Percentiles rank a stretch among this genome's conserved stretches.
These are phyloP conservation scores for Porites cylindrica DNA, from an alignment of 92 coral and sea anemone genomes.

Conservation along the genomic window DNA sequence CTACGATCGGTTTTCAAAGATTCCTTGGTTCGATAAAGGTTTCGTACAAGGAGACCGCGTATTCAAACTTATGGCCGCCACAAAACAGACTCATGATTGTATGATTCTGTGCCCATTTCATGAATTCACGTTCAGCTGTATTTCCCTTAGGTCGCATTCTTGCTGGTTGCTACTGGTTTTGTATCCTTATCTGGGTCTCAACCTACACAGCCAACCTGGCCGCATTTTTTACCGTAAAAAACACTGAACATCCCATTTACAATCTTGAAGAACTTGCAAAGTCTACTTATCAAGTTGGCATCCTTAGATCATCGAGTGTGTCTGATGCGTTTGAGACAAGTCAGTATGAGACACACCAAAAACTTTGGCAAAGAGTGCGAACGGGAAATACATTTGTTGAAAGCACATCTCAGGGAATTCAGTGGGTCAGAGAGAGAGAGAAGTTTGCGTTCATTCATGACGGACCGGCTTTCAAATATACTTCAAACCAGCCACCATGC, in stretches of 20 bases:
- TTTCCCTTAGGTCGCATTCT: slow-evolving; percentile 1
- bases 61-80: too few species aligned
- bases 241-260: slow-evolving; percentile 25
- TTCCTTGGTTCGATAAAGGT: too few species aligned
- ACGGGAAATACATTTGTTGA: not conserved
- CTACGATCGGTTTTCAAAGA: too few species aligned
- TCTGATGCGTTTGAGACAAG: slow-evolving; percentile 18
- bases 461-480: not conserved
- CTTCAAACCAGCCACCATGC: slow-evolving; percentile 16
- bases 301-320: slow-evolving; percentile 9
- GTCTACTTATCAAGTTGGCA: not conserved
- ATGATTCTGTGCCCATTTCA: too few species aligned
- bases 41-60: too few species aligned
- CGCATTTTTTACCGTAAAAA: slow-evolving; percentile 65
- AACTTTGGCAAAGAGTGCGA: not conserved
- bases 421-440: not conserved
- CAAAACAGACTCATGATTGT: too few species aligned
- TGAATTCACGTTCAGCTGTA: too few species aligned
- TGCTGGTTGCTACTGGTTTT: slow-evolving; percentile 62
- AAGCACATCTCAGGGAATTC: not conserved
- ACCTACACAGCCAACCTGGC: slow-evolving; percentile 67
- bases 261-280: slow-evolving; percentile 31
- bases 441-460: not conserved
- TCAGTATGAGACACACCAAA: not conserved
- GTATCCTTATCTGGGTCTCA: slow-evolving; percentile 51